Percentiles rank a stretch among this genome's conserved stretches.
phyloP scores from a whole-genome alignment of 2,888 invertebrate species.

The Allacma fusca region DNA sequence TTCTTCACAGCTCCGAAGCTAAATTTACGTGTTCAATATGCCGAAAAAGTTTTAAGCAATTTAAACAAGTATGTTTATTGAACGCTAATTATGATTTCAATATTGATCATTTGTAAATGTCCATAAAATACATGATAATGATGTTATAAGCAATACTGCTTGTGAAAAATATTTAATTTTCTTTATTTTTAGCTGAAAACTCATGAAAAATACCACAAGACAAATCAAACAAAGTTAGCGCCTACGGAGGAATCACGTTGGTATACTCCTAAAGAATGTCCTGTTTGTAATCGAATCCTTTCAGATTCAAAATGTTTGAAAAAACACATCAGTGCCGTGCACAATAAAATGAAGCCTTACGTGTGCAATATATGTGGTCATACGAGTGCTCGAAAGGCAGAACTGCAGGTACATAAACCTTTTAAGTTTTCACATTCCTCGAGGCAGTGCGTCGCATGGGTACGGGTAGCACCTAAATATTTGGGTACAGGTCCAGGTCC shows the following conservation, averaged over 20 bases:
- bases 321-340: conserved; percentile 76
- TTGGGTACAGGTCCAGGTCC: too few relatives aligned
- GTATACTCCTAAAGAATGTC: conserved; percentile 73
- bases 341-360: conserved; percentile 77
- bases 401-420: conserved; percentile 64
- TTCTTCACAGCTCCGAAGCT: conserved; percentile 49
- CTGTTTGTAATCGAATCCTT: conserved; percentile 74
- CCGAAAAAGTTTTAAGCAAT: conserved; percentile 58
- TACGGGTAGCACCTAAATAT: too few relatives aligned
- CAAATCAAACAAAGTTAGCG: conserved; percentile 57
- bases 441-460: too few relatives aligned
- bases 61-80: conserved; percentile 54
- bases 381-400: conserved; percentile 74
- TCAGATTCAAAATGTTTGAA: conserved; percentile 75
- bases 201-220: conserved; percentile 60
- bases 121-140: too few relatives aligned
- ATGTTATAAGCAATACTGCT: too few relatives aligned
- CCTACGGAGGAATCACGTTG: conserved; percentile 63
- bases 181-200: conserved; percentile 51
- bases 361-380: conserved; percentile 79
- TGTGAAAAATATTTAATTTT: background rate
- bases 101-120: too few relatives aligned
- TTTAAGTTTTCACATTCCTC: too few relatives aligned
- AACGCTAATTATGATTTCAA: background rate
- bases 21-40: conserved; percentile 56